phyloP scores from a whole-genome alignment of 2,797 vertebrate species.

The Hydrocynus forskahlii region DNA sequence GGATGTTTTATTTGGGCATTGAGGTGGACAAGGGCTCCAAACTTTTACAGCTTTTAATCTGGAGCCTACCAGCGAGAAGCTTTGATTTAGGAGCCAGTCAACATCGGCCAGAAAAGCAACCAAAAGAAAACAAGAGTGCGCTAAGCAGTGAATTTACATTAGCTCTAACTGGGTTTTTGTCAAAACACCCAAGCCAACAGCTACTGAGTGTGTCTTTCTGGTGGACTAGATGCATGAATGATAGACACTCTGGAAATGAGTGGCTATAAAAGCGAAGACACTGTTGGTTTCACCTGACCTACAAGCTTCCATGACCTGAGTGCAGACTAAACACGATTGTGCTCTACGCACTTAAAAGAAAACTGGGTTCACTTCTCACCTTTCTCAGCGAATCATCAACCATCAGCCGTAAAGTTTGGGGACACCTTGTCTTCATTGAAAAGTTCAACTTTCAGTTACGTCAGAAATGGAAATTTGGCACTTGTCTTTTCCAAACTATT shows the following conservation, averaged over 20 bases:
- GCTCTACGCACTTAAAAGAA: not conserved
- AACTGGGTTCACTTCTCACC: not conserved
- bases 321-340: not conserved
- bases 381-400: not conserved
- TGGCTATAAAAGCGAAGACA: not conserved
- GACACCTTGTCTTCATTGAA: not conserved
- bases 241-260: slow-evolving; percentile 28
- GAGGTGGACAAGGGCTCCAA: slow-evolving; percentile 35
- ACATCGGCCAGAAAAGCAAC: slow-evolving; percentile 37
- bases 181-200: slow-evolving; percentile 31
- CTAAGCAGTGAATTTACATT: slow-evolving; percentile 37
- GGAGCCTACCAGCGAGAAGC: slow-evolving; percentile 33
- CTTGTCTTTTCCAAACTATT: no score
- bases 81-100: slow-evolving; percentile 18
- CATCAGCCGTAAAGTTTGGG: not conserved
- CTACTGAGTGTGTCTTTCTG: slow-evolving; percentile 11
- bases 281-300: not conserved
- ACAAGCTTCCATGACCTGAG: not conserved
- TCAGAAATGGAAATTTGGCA: no score
- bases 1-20: slow-evolving; percentile 39
- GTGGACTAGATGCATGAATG: slow-evolving; percentile 20
- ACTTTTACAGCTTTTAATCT: slow-evolving; percentile 49
- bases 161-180: slow-evolving; percentile 24
- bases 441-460: not conserved
- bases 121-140: slow-evolving; percentile 27